Percentiles rank a stretch among this genome's conserved stretches.
These are phyloP conservation scores for Dicentrarchus labrax DNA, from an alignment of 2,113 vertebrate species.

Conservation along the genomic window DNA sequence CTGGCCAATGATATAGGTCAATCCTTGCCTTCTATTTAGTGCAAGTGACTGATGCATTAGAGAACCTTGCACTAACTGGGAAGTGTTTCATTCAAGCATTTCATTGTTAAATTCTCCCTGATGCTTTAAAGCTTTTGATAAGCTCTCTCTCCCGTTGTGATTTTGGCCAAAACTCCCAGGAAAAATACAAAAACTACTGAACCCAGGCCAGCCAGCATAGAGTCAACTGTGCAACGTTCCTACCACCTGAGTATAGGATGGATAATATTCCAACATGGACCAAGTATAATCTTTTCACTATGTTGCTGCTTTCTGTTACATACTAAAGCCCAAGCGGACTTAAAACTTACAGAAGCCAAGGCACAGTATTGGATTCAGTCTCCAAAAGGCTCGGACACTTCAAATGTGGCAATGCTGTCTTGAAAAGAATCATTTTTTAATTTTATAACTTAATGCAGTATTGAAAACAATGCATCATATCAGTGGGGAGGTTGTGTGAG, in stretches of 20 bases:
- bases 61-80: slow-evolving; percentile 9
- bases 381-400: slow-evolving; percentile 46
- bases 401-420: slow-evolving; percentile 3
- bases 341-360: slow-evolving; percentile 78
- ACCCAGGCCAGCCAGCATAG: neutral
- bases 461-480: slow-evolving; percentile 24
- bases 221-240: slow-evolving; percentile 35
- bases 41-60: slow-evolving; percentile 10
- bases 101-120: slow-evolving; percentile 49
- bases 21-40: slow-evolving; percentile 35
- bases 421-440: neutral
- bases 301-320: slow-evolving; percentile 26
- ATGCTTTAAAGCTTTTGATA: slow-evolving; percentile 44
- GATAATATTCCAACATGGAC: slow-evolving; percentile 36
- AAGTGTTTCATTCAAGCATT: slow-evolving; percentile 26
- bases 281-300: slow-evolving; percentile 26
- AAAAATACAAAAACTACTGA: slow-evolving; percentile 41
- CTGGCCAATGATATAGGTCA: slow-evolving; percentile 37
- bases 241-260: slow-evolving; percentile 67
- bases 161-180: slow-evolving; percentile 9
- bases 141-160: neutral
- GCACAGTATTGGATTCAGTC: slow-evolving; percentile 78
- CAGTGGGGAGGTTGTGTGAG: neutral
- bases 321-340: slow-evolving; percentile 29
- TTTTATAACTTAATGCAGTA: slow-evolving; percentile 13